Percentiles rank a stretch among this genome's conserved stretches.
phyloP scores from a whole-genome alignment of 2,888 invertebrate species.

The Eubasilissa splendida region DNA sequence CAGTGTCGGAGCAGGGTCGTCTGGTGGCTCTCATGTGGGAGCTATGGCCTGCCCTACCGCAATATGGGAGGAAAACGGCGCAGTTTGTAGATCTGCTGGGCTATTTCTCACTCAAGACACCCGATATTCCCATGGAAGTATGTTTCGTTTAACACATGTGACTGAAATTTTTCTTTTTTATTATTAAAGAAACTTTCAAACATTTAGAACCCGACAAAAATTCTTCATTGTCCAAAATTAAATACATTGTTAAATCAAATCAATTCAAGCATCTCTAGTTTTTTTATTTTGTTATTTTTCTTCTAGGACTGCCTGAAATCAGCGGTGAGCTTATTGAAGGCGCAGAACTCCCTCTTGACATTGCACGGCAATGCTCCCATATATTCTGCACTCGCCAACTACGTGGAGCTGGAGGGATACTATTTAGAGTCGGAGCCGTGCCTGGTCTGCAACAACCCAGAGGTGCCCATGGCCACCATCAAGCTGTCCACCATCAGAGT shows the following conservation, averaged over 20 bases:
- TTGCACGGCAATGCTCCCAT: constrained; percentile 95
- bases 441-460: constrained; percentile 97
- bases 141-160: background rate
- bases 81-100: constrained; percentile 98
- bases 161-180: background rate
- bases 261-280: background rate
- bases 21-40: constrained; percentile 90
- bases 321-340: constrained; percentile 87
- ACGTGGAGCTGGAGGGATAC: constrained; percentile 95
- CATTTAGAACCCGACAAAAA: background rate
- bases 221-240: no score
- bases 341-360: constrained; percentile 91
- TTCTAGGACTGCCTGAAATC: constrained; percentile 86
- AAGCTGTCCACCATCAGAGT: constrained; percentile 95
- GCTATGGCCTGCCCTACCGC: constrained; percentile 91
- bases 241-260: no score
- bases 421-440: constrained; percentile 98
- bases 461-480: constrained; percentile 91
- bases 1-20: constrained; percentile 82
- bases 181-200: background rate
- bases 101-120: constrained; percentile 92
- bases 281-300: constrained; percentile 19
- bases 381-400: constrained; percentile 93
- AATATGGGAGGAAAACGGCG: constrained; percentile 93
- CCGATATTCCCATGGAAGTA: constrained; percentile 61